Percentiles rank a stretch among this genome's conserved stretches.
Conservation (phyloP, 2,888 invertebrate species). For the Alcis repandata region DNA sequence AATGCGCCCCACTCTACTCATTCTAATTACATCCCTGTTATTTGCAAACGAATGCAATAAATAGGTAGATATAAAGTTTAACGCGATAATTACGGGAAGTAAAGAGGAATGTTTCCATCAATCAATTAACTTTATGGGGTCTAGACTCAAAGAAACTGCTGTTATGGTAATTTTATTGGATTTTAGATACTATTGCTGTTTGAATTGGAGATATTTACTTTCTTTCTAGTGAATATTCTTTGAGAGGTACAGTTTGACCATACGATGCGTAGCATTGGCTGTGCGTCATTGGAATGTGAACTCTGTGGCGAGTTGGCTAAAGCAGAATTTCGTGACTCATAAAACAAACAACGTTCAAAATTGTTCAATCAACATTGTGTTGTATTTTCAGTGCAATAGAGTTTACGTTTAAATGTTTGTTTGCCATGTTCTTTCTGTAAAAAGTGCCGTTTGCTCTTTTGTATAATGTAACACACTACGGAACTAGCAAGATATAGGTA, state of each 20-base stretch:
- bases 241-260: background rate
- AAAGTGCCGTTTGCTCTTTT: too few relatives aligned
- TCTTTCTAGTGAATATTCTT: background rate
- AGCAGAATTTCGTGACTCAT: background rate
- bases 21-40: conserved; percentile 4
- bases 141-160: conserved; percentile 49
- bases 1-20: background rate
- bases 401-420: too few relatives aligned
- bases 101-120: conserved; percentile 57
- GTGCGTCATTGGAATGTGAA: background rate
- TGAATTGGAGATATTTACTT: conserved; percentile 9
- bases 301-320: background rate
- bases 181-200: conserved; percentile 14
- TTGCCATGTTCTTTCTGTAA: too few relatives aligned
- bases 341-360: background rate
- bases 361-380: background rate
- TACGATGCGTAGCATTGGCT: background rate
- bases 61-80: conserved; percentile 39
- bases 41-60: conserved; percentile 34
- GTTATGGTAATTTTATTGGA: conserved; percentile 52
- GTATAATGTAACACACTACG: too few relatives aligned
- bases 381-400: too few relatives aligned
- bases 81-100: conserved; percentile 58
- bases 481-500: too few relatives aligned
- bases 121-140: conserved; percentile 54